Evolutionary conservation across 2,888 invertebrate genomes (phyloP).

Genomic region (Oxyteleia sp.): DNA sequence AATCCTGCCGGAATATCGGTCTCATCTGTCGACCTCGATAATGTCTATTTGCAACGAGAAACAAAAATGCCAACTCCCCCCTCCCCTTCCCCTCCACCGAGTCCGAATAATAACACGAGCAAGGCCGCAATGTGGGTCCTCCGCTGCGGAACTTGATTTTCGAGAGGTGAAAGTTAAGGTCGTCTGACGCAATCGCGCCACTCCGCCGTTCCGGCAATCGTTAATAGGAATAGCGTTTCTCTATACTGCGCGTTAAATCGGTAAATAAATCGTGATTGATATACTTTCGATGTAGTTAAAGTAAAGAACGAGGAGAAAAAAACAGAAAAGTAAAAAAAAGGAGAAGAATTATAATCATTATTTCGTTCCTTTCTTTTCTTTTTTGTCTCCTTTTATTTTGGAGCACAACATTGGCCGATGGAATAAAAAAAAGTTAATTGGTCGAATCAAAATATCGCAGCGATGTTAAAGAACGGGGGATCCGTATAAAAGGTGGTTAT

Average conservation of each 20-base stretch:
- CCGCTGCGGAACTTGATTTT: slow-evolving; percentile 72
- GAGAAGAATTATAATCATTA: slow-evolving; percentile 1
- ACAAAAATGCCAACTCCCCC: slow-evolving; percentile 41
- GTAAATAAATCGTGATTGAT: slow-evolving; percentile 15
- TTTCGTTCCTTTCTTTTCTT: background rate
- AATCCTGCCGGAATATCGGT: slow-evolving; percentile 42
- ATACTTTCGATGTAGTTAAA: background rate
- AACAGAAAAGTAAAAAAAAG: background rate
- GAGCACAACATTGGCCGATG: background rate
- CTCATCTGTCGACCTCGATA: slow-evolving; percentile 62
- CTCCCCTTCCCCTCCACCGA: slow-evolving; percentile 19
- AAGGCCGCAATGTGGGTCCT: slow-evolving; percentile 68
- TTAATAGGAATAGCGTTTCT: slow-evolving; percentile 66
- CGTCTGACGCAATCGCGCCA: slow-evolving; percentile 72
- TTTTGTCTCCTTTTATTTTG: background rate
- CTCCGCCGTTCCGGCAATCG: slow-evolving; percentile 35
- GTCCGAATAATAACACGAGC: slow-evolving; percentile 70
- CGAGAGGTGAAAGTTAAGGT: slow-evolving; percentile 76
- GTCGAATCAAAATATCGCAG: slow-evolving; percentile 44
- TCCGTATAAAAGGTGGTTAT: slow-evolving; percentile 37
- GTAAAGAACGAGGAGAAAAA: background rate
- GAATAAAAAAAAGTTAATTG: slow-evolving; percentile 29
- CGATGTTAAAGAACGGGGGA: slow-evolving; percentile 31
- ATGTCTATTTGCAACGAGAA: slow-evolving; percentile 41
- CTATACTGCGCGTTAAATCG: slow-evolving; percentile 45